Base-by-base conservation (phyloP, 2,888 invertebrate species). In the Drosophila seclusa region DNA sequence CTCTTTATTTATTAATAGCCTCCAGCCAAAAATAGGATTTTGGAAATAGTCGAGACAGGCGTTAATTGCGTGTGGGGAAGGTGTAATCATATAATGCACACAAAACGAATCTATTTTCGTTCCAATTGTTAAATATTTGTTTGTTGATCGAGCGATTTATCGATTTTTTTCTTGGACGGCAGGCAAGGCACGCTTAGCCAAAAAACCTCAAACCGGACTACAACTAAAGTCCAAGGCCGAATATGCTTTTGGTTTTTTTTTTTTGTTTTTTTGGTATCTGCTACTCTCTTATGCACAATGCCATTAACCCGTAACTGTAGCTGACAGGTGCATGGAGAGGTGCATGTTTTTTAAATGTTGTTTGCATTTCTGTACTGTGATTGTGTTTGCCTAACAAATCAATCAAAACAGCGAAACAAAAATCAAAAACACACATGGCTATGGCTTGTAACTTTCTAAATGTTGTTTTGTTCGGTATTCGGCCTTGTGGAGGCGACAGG, bases 11-110 rank as follows among this genome's bases (percentile, higher is more conserved):
- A 50, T 50, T 45, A 45, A 45, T 45, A 45, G 45, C 16, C 45
- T 24, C 45, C 4, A 8, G 2, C 16, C n/a, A 13, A n/a, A 50
- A 29, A 50, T 50, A 18, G 29, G 40, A 18, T 18, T 42, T 42
- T 74, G 74, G 74, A 83, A 87, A 83, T 83, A 87, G 83, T 68
- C 27, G 49, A 57, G 69, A 38, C 62, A 65, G 67, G 70, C 83
- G 83, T 67, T 83, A 83, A 84, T 85, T 85, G 68, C 62, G 34
- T 53, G 63, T 53, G 63, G 32, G 63, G 32, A 40, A 73, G 67
- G 67, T 68, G 69, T 62, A 57, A 71, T 65, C 21, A 21, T 60
- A 68, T 68, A 73, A 49, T 68, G 62, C 57, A 69, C 50, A 59
- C 27, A 27, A 40, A 11, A 16, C 45, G 10, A 50, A 53, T 78